Percentiles rank a stretch among this genome's conserved stretches.
These are phyloP conservation scores for Ephialtes manifestator DNA, from an alignment of 2,888 invertebrate species.

Conservation along the genomic window DNA sequence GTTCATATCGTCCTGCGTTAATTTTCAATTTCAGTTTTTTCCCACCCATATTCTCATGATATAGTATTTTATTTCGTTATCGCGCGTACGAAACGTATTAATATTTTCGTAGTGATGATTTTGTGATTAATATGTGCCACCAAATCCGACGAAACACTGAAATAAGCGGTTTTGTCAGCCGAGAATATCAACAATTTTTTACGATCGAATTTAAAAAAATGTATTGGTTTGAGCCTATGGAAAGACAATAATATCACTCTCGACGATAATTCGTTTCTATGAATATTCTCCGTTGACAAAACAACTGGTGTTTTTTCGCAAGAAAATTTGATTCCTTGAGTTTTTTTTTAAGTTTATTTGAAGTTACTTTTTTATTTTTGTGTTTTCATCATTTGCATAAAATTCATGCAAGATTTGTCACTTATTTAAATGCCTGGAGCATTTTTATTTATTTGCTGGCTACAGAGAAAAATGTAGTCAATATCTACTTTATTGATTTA, in stretches of 20 bases:
- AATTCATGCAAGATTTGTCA: slow-evolving; percentile 45
- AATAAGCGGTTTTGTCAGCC: background rate
- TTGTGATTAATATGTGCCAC: slow-evolving; percentile 48
- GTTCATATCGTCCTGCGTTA: background rate
- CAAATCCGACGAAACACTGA: slow-evolving; percentile 9
- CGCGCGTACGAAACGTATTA: slow-evolving; percentile 50
- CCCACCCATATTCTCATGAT: slow-evolving; percentile 1
- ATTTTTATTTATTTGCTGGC: slow-evolving; percentile 66
- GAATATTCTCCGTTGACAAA: background rate
- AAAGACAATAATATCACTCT: background rate
- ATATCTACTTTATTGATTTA: slow-evolving; percentile 11
- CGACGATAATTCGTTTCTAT: background rate
- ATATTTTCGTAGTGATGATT: slow-evolving; percentile 41
- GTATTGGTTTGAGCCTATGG: background rate
- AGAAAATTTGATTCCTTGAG: background rate
- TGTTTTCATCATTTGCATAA: slow-evolving; percentile 42
- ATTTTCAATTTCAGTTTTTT: background rate
- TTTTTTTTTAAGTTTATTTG: slow-evolving; percentile 34
- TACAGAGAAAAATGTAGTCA: slow-evolving; percentile 29
- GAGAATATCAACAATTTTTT: background rate
- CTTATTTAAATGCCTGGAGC: slow-evolving; percentile 61
- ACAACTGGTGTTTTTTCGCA: slow-evolving; percentile 3
- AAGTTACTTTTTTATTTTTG: slow-evolving; percentile 25
- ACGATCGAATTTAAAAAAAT: slow-evolving; percentile 20
- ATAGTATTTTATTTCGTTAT: slow-evolving; percentile 37